Base-by-base conservation (phyloP, 2,797 vertebrate species). In the Garrulus glandarius region DNA sequence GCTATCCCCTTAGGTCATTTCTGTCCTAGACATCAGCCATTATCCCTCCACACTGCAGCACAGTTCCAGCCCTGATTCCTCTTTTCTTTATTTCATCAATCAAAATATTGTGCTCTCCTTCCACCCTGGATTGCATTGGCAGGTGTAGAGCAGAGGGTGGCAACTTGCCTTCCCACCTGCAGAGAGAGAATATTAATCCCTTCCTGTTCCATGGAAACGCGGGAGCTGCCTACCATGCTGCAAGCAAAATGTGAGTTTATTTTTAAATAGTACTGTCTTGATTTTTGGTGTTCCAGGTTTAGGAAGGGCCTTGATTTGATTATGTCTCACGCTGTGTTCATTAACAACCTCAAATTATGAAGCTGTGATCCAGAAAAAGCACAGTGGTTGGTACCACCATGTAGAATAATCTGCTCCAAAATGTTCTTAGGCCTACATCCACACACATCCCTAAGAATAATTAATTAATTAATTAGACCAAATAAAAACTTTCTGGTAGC, bases 261-360 rank as follows among this genome's bases (percentile, higher is more conserved):
- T 95, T 95, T 96, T 87, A 88, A 92, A 72, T 24, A 91, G 30
- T 27, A 41, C 46, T 74, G 30, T 61, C 86, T 79, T 94, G 49
- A 83, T 88, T 92, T 92, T 82, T 59, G 32, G 41, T 86, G 80
- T 52, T 94, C 39, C 9, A 23, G 22, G 15, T 64, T 94, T 47
- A 93, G 64, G 37, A 90, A 78, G 92, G 49, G 53, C 39, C 52
- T 92, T 26, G 4, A 65, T 83, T 70, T 69, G 68, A 94, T 90
- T 80, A 93, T 60, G 59, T 77, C 71, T 81, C 16, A 13, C 0
- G 2, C 47, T 79, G 75, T 71, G 92, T 79, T 84, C 80, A 47
- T 56, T 91, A 84, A 89, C 4, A 3, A 89, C 76, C n/a, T 82
- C 83, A 71, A 87, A 92, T 93, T 82, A 86, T 15, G 59, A 80